These are phyloP conservation scores for Lophius americanus DNA, from an alignment of 2,797 vertebrate species.

Conservation along the genomic window DNA sequence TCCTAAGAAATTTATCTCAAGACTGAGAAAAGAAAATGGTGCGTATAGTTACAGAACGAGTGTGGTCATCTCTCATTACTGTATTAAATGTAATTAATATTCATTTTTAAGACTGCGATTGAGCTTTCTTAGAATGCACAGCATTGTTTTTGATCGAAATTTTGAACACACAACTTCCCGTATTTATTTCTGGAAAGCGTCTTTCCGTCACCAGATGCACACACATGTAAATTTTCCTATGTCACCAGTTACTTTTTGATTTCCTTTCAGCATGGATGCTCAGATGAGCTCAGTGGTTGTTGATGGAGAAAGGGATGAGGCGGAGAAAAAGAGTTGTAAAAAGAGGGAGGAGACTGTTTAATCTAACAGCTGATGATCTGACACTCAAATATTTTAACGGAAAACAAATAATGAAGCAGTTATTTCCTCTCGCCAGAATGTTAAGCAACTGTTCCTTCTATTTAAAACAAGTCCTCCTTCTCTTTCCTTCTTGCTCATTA, in stretches of 20 bases:
- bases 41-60: not conserved
- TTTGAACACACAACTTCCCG: slow-evolving; percentile 4
- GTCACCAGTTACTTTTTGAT: not conserved
- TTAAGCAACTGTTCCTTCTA: slow-evolving; percentile 13
- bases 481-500: not conserved
- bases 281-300: slow-evolving; percentile 13
- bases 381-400: slow-evolving; percentile 19
- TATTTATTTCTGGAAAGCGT: not conserved
- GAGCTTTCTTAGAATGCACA: not conserved
- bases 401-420: slow-evolving; percentile 9
- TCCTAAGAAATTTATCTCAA: slow-evolving; percentile 94
- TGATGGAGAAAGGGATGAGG: not conserved
- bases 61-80: no score
- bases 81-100: no score
- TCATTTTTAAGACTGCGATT: no score
- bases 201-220: not conserved
- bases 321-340: not conserved
- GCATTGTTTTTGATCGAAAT: slow-evolving; percentile 14
- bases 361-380: slow-evolving; percentile 52
- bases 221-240: slow-evolving; percentile 2
- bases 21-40: slow-evolving; percentile 94
- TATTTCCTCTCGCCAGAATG: slow-evolving; percentile 2
- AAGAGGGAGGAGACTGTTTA: not conserved
- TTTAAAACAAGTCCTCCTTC: not conserved
- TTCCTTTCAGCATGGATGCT: slow-evolving; percentile 7